A percentile compares a stretch with the other conserved stretches of the same genome.
These are phyloP conservation scores for Apaloderma vittatum DNA, from an alignment of 2,113 vertebrate genomes.

Conservation along the genomic window DNA sequence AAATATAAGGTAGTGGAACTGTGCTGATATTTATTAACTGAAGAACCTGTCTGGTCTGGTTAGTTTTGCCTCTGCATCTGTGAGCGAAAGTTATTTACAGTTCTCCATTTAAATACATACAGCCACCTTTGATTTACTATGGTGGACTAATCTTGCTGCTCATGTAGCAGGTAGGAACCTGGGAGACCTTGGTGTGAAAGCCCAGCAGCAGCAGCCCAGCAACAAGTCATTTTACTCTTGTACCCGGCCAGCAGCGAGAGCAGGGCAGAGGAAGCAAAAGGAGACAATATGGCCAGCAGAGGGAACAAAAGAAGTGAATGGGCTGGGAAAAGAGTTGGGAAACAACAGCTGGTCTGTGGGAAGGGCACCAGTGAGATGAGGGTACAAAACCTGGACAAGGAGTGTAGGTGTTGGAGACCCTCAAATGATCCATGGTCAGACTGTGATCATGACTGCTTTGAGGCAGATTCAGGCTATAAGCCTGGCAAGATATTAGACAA, in stretches of 20 bases:
- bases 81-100: background rate
- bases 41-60: background rate
- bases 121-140: background rate
- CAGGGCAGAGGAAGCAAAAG: background rate
- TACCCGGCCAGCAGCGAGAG: background rate
- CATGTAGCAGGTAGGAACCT: background rate
- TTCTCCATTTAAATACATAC: background rate
- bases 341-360: background rate
- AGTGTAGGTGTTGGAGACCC: background rate
- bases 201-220: background rate
- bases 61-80: background rate
- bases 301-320: background rate
- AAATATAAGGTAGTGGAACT: background rate
- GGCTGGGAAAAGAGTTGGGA: background rate
- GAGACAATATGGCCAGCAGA: background rate
- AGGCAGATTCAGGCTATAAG: background rate
- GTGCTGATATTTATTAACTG: background rate
- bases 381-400: background rate
- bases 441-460: background rate
- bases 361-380: rapidly evolving
- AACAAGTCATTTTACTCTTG: background rate
- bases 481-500: background rate
- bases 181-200: rapidly evolving
- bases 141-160: background rate
- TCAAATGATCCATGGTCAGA: background rate